phyloP scores from a whole-genome alignment of 2,113 vertebrate species.

The Sapayoa aenigma region DNA sequence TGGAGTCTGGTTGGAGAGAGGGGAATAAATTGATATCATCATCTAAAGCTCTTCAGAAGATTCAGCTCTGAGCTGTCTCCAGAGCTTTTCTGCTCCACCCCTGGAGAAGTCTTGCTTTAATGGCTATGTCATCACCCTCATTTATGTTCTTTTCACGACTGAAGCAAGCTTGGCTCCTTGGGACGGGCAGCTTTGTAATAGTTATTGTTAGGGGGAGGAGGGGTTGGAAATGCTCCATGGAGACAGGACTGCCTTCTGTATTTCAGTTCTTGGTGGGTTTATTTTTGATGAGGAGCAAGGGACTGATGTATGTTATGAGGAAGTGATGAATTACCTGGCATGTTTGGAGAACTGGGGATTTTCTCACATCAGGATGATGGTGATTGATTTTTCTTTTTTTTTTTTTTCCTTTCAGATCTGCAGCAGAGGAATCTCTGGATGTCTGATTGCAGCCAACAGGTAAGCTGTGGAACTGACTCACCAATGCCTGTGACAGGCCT shows the following conservation, averaged over 20 bases:
- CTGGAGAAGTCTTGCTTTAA: neutral
- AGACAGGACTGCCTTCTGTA: neutral
- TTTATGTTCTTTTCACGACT: neutral
- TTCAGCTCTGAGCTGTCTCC: neutral
- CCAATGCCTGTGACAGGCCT: neutral
- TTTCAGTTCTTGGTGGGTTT: neutral
- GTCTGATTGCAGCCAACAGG: neutral
- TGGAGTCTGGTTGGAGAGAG: neutral
- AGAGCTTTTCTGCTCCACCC: neutral
- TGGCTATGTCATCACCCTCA: neutral
- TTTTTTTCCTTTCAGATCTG: neutral
- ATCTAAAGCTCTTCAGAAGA: neutral
- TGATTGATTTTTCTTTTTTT: neutral
- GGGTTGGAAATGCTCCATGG: accelerated
- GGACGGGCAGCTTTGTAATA: neutral
- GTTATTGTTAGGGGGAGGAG: neutral
- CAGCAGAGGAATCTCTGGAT: neutral
- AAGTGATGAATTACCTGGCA: neutral
- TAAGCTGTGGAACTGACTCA: neutral
- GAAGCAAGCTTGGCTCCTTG: neutral
- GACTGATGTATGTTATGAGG: neutral
- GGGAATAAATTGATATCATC: neutral
- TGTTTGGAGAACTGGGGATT: neutral
- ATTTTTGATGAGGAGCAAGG: neutral
- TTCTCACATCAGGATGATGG: neutral